Conservation (phyloP, 2,113 vertebrate genomes). For the Aleadryas rufinucha region DNA sequence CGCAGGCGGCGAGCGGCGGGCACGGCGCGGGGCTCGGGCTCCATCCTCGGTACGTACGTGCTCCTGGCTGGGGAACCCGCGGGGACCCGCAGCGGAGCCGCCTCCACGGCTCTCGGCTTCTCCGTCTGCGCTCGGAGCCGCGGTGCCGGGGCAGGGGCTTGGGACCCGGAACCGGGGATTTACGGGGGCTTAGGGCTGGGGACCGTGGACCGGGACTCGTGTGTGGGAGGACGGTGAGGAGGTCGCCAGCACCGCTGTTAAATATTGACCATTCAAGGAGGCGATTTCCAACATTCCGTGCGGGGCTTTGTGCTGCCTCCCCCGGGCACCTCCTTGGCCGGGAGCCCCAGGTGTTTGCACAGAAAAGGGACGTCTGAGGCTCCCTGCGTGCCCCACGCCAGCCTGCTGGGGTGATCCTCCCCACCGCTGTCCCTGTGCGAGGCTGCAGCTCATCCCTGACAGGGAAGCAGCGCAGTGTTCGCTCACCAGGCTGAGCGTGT, state of each 20-base stretch:
- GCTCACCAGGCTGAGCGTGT: background rate
- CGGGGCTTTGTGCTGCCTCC: background rate
- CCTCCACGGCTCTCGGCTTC: background rate
- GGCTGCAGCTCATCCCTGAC: background rate
- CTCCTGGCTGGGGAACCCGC: background rate
- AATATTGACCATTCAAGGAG: background rate
- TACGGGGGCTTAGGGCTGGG: background rate
- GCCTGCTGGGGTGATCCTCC: background rate
- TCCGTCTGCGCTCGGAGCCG: background rate
- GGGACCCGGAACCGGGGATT: background rate
- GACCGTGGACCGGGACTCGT: background rate
- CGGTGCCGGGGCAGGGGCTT: background rate
- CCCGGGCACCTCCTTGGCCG: background rate
- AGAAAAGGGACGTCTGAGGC: background rate
- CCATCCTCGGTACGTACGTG: background rate
- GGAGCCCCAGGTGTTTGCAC: background rate
- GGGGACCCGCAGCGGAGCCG: background rate
- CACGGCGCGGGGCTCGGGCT: no score
- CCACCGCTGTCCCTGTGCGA: background rate
- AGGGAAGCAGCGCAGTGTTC: background rate
- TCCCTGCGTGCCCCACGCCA: rapidly evolving
- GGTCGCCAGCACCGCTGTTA: background rate
- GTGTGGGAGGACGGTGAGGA: background rate
- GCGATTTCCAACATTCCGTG: background rate
- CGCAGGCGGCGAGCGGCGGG: no score